These are phyloP conservation scores for Tychaedon coryphoeus DNA, from an alignment of 2,113 vertebrate species.

Conservation along the genomic window DNA sequence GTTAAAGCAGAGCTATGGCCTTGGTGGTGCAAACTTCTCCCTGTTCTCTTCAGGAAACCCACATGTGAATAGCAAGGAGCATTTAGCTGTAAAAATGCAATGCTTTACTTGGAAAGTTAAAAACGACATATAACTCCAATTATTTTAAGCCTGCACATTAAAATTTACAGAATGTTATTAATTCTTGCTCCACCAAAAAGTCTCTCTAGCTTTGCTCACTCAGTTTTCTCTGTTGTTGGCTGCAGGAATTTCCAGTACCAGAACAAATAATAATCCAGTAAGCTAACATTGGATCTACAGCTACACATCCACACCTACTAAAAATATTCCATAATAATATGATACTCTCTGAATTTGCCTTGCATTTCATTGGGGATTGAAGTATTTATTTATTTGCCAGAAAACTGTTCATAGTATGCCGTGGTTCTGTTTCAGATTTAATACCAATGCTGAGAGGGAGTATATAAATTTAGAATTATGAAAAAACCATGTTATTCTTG, in stretches of 20 bases:
- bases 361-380: constrained; percentile 29
- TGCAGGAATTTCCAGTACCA: background rate
- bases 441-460: constrained; percentile 6
- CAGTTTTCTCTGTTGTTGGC: background rate
- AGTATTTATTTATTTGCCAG: constrained; percentile 61
- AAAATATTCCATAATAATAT: background rate
- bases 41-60: background rate
- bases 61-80: background rate
- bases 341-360: constrained; percentile 20
- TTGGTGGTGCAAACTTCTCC: background rate
- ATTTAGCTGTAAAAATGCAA: background rate
- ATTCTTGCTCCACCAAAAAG: background rate
- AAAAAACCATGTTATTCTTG: background rate
- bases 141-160: background rate
- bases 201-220: background rate
- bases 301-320: background rate
- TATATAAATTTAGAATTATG: background rate
- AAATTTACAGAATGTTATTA: background rate
- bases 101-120: background rate
- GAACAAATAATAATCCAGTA: background rate
- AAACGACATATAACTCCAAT: background rate
- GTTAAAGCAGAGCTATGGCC: background rate
- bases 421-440: constrained; percentile 53
- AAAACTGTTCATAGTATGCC: background rate
- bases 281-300: background rate